These are phyloP conservation scores for Cecropterus lyciades DNA, from an alignment of 1,140 invertebrate genomes.

Conservation along the genomic window DNA sequence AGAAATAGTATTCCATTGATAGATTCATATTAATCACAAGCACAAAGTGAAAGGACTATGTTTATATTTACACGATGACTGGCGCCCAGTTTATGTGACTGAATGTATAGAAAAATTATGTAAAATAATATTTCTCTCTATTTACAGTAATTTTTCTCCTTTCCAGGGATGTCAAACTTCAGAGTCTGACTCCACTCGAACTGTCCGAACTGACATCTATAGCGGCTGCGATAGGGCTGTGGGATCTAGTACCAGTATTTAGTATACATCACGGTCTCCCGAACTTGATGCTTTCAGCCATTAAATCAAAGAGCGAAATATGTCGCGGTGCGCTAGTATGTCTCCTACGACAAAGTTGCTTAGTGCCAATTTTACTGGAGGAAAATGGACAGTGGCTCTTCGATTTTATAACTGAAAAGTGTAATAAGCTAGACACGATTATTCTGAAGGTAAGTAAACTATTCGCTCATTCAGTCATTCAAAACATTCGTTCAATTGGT, in stretches of 20 bases:
- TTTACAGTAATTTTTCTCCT: no score
- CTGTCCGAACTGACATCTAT: slow-evolving; percentile 61
- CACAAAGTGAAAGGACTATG: no score
- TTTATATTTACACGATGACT: no score
- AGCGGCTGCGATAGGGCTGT: slow-evolving; percentile 63
- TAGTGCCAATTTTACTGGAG: slow-evolving; percentile 68
- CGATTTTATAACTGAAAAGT: slow-evolving; percentile 66
- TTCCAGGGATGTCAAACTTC: slow-evolving; percentile 65
- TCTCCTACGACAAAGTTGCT: slow-evolving; percentile 52
- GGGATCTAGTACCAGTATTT: slow-evolving; percentile 68
- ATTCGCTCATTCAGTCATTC: no score
- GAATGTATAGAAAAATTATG: no score
- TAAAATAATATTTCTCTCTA: no score
- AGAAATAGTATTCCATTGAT: no score
- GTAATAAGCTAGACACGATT: slow-evolving; percentile 62
- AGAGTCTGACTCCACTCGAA: slow-evolving; percentile 51
- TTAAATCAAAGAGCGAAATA: slow-evolving; percentile 55
- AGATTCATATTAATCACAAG: no score
- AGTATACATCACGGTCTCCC: slow-evolving; percentile 64
- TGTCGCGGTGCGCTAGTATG: slow-evolving; percentile 66
- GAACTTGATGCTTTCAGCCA: slow-evolving; percentile 53
- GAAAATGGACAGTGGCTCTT: slow-evolving; percentile 74
- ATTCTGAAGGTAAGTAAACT: slow-evolving; percentile 64
- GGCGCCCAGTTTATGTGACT: no score
- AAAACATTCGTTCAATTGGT: background rate